Evolutionary conservation across 2,113 vertebrate genomes (phyloP).

Genomic region (Trichomycterus rosablanca): DNA sequence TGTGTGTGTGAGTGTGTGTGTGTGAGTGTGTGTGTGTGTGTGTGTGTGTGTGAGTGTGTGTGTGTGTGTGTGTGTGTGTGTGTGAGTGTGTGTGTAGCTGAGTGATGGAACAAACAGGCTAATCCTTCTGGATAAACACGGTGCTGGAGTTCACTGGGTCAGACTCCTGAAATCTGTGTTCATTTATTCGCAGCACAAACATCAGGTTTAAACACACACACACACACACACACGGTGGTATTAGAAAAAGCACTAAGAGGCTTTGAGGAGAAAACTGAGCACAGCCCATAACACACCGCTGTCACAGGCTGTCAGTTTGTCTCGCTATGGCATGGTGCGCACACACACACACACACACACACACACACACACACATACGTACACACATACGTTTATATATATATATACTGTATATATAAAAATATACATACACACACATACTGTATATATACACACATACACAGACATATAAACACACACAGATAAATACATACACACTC

Average conservation of each 20-base stretch:
- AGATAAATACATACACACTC: too few species aligned
- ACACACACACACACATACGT: constrained; percentile 25
- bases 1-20: too few species aligned
- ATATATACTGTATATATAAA: too few species aligned
- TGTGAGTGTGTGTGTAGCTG: constrained; percentile 6
- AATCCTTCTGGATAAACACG: constrained; percentile 22
- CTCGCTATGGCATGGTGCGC: constrained; percentile 12
- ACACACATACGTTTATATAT: too few species aligned
- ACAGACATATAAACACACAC: too few species aligned
- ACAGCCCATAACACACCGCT: constrained; percentile 21
- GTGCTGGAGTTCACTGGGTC: constrained; percentile 34
- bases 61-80: neutral
- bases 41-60: neutral
- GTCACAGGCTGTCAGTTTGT: constrained; percentile 30
- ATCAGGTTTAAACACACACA: constrained; percentile 12
- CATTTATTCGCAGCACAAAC: constrained; percentile 30
- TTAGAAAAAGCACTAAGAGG: constrained; percentile 36
- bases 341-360: constrained; percentile 23
- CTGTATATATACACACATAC: too few species aligned
- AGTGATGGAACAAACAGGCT: constrained; percentile 6
- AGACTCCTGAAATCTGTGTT: constrained; percentile 11
- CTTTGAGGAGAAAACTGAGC: constrained; percentile 20
- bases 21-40: neutral
- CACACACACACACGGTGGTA: constrained; percentile 16
- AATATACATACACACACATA: too few species aligned